phyloP scores from a whole-genome alignment of 1,140 invertebrate genomes.

The Daktulosphaira vitifoliae region DNA sequence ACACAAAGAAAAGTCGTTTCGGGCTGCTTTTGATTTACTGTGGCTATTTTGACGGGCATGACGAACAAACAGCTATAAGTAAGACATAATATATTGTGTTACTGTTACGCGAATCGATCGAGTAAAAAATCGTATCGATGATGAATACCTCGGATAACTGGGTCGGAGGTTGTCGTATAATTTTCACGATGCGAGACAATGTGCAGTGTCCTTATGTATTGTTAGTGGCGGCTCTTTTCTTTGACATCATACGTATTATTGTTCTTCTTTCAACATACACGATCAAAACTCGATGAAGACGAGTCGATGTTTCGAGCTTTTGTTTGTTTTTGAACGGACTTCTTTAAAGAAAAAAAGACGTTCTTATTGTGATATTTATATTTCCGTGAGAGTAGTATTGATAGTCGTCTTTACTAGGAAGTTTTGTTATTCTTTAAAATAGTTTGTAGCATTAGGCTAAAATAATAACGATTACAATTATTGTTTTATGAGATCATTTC shows the following conservation, averaged over 20 bases:
- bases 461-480: too few species aligned
- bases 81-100: slow-evolving; percentile 23
- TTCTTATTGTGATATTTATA: too few species aligned
- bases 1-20: slow-evolving; percentile 14
- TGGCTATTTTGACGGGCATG: neutral
- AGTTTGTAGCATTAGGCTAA: too few species aligned
- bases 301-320: too few species aligned
- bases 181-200: slow-evolving; percentile 20
- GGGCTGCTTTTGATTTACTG: slow-evolving; percentile 11
- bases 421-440: too few species aligned
- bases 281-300: too few species aligned
- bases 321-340: too few species aligned
- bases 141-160: slow-evolving; percentile 18
- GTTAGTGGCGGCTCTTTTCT: neutral
- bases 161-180: slow-evolving; percentile 13
- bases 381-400: too few species aligned
- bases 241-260: neutral
- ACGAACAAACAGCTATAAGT: slow-evolving; percentile 4
- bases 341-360: too few species aligned
- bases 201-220: neutral
- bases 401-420: too few species aligned
- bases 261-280: neutral
- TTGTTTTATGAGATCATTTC: too few species aligned
- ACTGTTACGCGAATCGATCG: neutral
- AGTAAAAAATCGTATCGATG: slow-evolving; percentile 1